Evolutionary conservation across 2,113 vertebrate species (phyloP).

Genomic region (Platysteira castanea): DNA sequence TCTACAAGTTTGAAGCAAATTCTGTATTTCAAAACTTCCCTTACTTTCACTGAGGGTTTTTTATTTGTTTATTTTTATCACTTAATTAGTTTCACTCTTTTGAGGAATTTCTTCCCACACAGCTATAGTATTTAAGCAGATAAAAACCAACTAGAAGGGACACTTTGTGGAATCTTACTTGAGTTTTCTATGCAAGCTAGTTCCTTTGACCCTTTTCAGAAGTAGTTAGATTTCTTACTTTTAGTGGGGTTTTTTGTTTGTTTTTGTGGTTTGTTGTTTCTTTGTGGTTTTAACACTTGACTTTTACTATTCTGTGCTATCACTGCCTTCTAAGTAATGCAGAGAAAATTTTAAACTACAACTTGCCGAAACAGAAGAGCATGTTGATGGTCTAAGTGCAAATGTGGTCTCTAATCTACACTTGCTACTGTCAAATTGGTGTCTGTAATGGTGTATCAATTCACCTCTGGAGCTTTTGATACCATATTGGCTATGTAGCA

Average conservation of each 20-base stretch:
- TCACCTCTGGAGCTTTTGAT: conserved; percentile 52
- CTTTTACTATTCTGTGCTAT: background rate
- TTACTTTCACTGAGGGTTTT: background rate
- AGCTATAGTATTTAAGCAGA: background rate
- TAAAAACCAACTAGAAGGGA: background rate
- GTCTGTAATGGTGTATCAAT: conserved; percentile 34
- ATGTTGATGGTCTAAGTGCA: background rate
- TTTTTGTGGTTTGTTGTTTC: background rate
- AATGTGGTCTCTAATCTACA: conserved; percentile 23
- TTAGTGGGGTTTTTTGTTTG: background rate
- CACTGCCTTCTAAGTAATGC: background rate
- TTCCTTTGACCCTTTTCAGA: background rate
- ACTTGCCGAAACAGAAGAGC: background rate
- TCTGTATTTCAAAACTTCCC: background rate
- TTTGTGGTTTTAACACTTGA: background rate
- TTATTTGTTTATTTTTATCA: background rate
- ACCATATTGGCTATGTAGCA: conserved; percentile 1
- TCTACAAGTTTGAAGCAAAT: background rate
- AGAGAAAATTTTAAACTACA: background rate
- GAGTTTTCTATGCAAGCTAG: background rate
- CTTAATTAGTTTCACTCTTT: background rate
- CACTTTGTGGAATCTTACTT: background rate
- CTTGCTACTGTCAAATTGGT: conserved; percentile 43
- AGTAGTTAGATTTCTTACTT: background rate
- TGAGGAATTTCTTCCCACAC: background rate